Base-by-base conservation (phyloP, 1,140 invertebrate genomes). In the Bombus fervidus region DNA sequence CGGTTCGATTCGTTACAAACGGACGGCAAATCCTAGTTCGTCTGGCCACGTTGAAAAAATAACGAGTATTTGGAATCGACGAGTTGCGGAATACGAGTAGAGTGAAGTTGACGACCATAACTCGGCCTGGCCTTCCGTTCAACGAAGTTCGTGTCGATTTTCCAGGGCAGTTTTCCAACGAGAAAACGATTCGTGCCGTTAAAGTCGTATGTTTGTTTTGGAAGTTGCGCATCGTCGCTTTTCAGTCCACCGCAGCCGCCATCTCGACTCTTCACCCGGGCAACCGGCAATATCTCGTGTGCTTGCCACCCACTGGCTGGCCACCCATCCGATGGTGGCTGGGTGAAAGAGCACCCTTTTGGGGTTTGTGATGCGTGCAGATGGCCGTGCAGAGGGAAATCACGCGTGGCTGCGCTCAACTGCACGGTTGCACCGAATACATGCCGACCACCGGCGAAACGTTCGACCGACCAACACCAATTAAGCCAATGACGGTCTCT, bases 301-400 rank as follows among this genome's bases (percentile, higher is more conserved):
- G 10, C 59, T 28, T 12, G 75, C 86, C 88, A 81, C 88, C 87
- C 72, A 81, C 88, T 47, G 79, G 53, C 78, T 41, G 72, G 37
- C 78, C 76, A 69, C 80, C 62, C 79, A 37, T 57, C 80, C 71
- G 86, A 59, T 72, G 76, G 41, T 75, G 73, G 88, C 91, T 82
- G 87, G 89, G 90, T 93, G 93, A 93, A 94, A 93, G 93, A 93
- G 92, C 89, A 93, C 92, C 92, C 93, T 94, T 94, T 94, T 91
- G 92, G 91, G 91, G 92, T 94, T 93, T 93, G 93, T 92, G 93
- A 94, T 94, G 93, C 93, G 91, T 94, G 93, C 92, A 92, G 92
- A 94, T 91, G 91, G 92, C 92, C 93, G 93, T 93, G 91, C 93
- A 93, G 87, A 92, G 93, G 92, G 87, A 93, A 93, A 93, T 94